Conservation (phyloP, 1,140 invertebrate species). For the Chrysopa pallens region DNA sequence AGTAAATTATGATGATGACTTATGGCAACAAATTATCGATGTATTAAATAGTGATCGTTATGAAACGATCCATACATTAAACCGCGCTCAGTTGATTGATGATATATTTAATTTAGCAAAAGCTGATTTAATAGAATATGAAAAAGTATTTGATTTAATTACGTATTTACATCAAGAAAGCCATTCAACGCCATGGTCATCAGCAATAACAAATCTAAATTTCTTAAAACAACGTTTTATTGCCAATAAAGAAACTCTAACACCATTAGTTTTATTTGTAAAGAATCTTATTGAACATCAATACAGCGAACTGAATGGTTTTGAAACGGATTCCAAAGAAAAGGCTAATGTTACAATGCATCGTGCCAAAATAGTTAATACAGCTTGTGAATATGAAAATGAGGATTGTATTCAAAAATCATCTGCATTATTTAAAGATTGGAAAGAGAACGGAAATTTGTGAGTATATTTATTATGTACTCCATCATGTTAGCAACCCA, state of each 20-base stretch:
- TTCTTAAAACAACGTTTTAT: constrained; percentile 25
- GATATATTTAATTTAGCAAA: constrained; percentile 48
- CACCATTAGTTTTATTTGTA: constrained; percentile 6
- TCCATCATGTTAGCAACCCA: no score
- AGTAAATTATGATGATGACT: constrained; percentile 52
- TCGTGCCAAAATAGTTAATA: no score
- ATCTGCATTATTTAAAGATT: constrained; percentile 14
- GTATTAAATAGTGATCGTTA: constrained; percentile 28
- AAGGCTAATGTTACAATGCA: no score
- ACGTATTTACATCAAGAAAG: constrained; percentile 38
- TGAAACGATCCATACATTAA: constrained; percentile 40
- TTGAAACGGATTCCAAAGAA: constrained; percentile 6
- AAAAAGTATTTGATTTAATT: constrained; percentile 31
- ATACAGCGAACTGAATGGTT: constrained; percentile 8
- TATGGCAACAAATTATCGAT: constrained; percentile 40
- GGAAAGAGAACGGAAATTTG: constrained; percentile 5
- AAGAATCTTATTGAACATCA: constrained; percentile 9
- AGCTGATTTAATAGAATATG: constrained; percentile 22
- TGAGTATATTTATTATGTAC: constrained; percentile 6
- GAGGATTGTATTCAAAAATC: constrained; percentile 23
- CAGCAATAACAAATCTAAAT: constrained; percentile 33
- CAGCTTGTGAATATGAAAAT: constrained; percentile 27
- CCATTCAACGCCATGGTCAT: constrained; percentile 43
- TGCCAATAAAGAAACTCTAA: constrained; percentile 14
- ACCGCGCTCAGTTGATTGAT: constrained; percentile 63